Conservation (phyloP, 2,797 vertebrate genomes). For the Margarornis squamiger region DNA sequence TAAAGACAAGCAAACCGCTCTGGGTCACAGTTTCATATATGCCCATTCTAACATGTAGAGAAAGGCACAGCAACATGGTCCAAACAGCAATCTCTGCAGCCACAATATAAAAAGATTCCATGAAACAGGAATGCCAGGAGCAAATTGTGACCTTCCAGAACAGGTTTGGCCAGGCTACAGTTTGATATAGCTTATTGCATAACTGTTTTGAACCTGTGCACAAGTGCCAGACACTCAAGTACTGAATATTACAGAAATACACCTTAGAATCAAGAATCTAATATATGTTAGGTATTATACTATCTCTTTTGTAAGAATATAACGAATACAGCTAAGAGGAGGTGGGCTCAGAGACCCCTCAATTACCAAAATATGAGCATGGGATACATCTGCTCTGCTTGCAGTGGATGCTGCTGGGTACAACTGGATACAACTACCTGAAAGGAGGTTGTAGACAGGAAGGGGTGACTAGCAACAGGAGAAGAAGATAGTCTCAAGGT, state of each 20-base stretch:
- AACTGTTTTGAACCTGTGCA: not conserved
- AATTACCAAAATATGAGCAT: not conserved
- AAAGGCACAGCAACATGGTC: not conserved
- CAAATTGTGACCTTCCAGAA: not conserved
- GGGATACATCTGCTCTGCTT: not conserved
- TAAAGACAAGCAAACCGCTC: fast-evolving
- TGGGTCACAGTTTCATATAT: not conserved
- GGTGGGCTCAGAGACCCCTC: not conserved
- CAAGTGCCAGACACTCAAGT: not conserved
- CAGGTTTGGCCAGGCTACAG: not conserved
- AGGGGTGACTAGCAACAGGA: fast-evolving
- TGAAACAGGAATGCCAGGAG: not conserved
- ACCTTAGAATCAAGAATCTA: not conserved
- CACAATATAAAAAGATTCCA: not conserved
- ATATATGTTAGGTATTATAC: not conserved
- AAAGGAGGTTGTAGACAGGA: not conserved
- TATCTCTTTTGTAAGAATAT: not conserved
- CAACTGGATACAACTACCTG: not conserved
- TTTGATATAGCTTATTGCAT: fast-evolving
- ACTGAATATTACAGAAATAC: not conserved
- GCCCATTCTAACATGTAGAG: not conserved
- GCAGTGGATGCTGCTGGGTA: not conserved
- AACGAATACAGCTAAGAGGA: not conserved
- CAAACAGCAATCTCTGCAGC: not conserved
- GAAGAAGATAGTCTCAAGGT: not conserved